Percentiles rank a stretch among this genome's conserved stretches.
These are phyloP conservation scores for Lepidostoma basale DNA, from an alignment of 1,140 invertebrate species.

Conservation along the genomic window DNA sequence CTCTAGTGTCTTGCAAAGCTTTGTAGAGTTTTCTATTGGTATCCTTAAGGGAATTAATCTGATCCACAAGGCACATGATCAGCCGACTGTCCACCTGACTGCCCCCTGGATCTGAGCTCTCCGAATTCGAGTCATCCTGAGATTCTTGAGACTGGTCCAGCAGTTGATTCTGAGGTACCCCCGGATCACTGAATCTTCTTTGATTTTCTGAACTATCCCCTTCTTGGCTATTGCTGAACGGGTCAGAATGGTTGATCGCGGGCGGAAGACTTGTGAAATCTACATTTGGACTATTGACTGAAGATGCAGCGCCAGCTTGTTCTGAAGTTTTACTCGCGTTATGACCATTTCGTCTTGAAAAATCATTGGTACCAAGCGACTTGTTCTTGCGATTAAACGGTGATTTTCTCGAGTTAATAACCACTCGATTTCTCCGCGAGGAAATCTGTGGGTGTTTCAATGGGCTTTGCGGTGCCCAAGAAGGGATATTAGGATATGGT, in stretches of 20 bases:
- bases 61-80: slow-evolving; percentile 56
- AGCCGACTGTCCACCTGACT: slow-evolving; percentile 56
- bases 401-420: background rate
- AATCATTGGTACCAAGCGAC: slow-evolving; percentile 23
- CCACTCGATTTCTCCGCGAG: background rate
- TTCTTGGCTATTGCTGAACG: slow-evolving; percentile 8
- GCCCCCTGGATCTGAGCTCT: slow-evolving; percentile 52
- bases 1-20: slow-evolving; percentile 57
- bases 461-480: background rate
- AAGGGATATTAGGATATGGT: slow-evolving; percentile 10
- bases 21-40: slow-evolving; percentile 58
- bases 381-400: slow-evolving; percentile 4
- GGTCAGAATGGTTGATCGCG: slow-evolving; percentile 15
- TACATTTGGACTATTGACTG: slow-evolving; percentile 18
- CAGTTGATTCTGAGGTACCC: slow-evolving; percentile 54
- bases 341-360: slow-evolving; percentile 16
- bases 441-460: background rate
- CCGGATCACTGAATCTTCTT: slow-evolving; percentile 59
- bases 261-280: slow-evolving; percentile 41
- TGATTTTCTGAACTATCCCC: slow-evolving; percentile 30
- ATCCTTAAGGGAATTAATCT: slow-evolving; percentile 56
- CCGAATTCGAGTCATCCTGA: slow-evolving; percentile 53
- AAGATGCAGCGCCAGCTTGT: slow-evolving; percentile 8
- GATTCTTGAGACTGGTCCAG: slow-evolving; percentile 49
- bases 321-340: background rate